phyloP scores from a whole-genome alignment of 2,888 invertebrate species.

The Smittia sp. region DNA sequence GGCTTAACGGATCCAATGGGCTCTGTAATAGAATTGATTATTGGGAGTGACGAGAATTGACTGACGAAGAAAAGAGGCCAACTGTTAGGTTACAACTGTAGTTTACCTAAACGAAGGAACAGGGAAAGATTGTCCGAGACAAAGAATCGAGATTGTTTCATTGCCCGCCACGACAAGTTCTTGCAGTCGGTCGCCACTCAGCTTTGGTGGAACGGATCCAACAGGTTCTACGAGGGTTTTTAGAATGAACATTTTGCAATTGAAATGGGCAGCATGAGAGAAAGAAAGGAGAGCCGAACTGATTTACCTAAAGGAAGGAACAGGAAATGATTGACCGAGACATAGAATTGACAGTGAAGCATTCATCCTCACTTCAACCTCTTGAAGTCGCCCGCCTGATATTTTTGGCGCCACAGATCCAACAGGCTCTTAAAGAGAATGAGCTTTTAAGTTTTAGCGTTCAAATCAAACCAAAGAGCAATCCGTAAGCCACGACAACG shows the following conservation, averaged over 20 bases:
- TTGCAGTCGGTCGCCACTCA: slow-evolving; percentile 56
- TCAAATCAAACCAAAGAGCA: slow-evolving; percentile 25
- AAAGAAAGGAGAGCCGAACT: neutral
- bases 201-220: slow-evolving; percentile 56
- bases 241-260: too few relatives aligned
- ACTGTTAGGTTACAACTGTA: neutral
- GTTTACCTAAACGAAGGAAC: slow-evolving; percentile 70
- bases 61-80: neutral
- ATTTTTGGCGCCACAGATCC: slow-evolving; percentile 66
- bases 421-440: slow-evolving; percentile 54
- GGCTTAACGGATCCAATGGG: slow-evolving; percentile 51
- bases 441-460: slow-evolving; percentile 25
- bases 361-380: slow-evolving; percentile 52
- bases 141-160: slow-evolving; percentile 52
- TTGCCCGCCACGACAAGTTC: slow-evolving; percentile 50
- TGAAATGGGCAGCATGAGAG: neutral
- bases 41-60: neutral
- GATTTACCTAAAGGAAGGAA: slow-evolving; percentile 56
- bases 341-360: slow-evolving; percentile 65
- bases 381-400: slow-evolving; percentile 59
- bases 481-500: too few relatives aligned
- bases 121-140: slow-evolving; percentile 60
- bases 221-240: slow-evolving; percentile 54
- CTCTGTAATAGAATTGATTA: slow-evolving; percentile 45
- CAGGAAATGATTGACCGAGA: slow-evolving; percentile 72